Evolutionary conservation across 2,797 vertebrate genomes (phyloP), one percentile per base, ranked within the genome.

Genomic region (Denticeps clupeoides): DNA sequence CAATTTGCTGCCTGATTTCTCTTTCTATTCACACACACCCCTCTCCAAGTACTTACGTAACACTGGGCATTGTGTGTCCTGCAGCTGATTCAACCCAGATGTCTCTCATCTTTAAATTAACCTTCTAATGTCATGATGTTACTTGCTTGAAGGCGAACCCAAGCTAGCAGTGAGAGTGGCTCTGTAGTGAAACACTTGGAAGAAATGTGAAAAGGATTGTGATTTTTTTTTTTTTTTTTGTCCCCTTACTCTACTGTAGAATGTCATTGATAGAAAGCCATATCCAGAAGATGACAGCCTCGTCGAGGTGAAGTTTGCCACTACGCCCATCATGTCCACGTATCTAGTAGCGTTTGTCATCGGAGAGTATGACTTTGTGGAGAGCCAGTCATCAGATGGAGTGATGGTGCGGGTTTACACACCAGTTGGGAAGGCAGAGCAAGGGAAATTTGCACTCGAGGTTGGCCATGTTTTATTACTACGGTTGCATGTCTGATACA

Each of bases 331-430:
- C 56, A 99, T 97, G 93, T 97, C 94, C 48, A 99, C 94, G 0
- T 99, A 99, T 68, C 84, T 99, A 4, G 91, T 99, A 59, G 94
- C 93, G 2, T 97, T 99, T 49, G 93, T 99, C 73, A 94, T 99
- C 33, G 94, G 93, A 46, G 94, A 99, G 69, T 99, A 95, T 6
- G 92, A 99, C 80, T 93, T 84, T 38, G 93, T 99, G 65, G 94
- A 99, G 80, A 87, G 85, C 64, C 84, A 87, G 44, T 97, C 93
- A 4, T 82, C 87, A 1, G 94, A 99, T 7, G 93, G 93, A 0
- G 56, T 99, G 22, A 79, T 78, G 12, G 91, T 99, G 37, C 89
- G 93, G 10, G 93, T 99, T 65, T 99, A 99, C 71, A 99, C 93
- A 1, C 94, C 93, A 1, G 75, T 92, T 13, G 93, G 93, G 66